Evolutionary conservation across 2,888 invertebrate genomes (phyloP), one percentile per base, ranked within the genome.

Genomic region (Dolichopus griseipennis): DNA sequence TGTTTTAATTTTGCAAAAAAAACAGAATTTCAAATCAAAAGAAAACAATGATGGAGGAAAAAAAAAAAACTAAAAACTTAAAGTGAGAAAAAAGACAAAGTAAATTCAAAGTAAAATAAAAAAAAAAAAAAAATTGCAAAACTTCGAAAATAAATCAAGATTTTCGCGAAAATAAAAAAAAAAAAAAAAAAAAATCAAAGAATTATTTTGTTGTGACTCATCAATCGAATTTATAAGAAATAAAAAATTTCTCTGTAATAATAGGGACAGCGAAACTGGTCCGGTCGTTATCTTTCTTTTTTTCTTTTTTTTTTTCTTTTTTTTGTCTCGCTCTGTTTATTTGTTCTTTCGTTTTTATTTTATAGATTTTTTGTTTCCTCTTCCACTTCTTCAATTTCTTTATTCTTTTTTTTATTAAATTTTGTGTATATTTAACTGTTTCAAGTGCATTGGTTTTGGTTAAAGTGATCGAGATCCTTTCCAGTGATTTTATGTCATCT

Each of bases 111-210:
- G 52, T 18, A 15, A 12, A 7, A 52, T 18, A 52, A 12, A 1
- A 18, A n/a, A 52, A n/a, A n/a, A 52, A 52, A 7, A 18, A 52
- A 52, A 52, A 52, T 52, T 52, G 15, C 52, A 18, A 52, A 52
- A 52, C 15, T 52, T 52, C 52, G 52, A 52, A 52, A 52, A 52
- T 52, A 52, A 52, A 52, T 52, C 52, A 52, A 52, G 52, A 52
- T 18, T 52, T 52, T 52, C 27, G 27, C 27, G 27, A 27, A 27
- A 27, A 27, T n/a, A 52, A 52, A 15, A 52, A 12, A 15, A 52
- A 52, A 52, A 52, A 52, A 52, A 37, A 37, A 12, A 37, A 37
- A 37, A 52, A 52, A 12, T 18, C 9, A 52, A 52, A 52, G 52
- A 52, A 52, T 52, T 6, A 52, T 52, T 52, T 52, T 12, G 52